Base-by-base conservation (phyloP, 2,113 vertebrate genomes). In the Strix uralensis region DNA sequence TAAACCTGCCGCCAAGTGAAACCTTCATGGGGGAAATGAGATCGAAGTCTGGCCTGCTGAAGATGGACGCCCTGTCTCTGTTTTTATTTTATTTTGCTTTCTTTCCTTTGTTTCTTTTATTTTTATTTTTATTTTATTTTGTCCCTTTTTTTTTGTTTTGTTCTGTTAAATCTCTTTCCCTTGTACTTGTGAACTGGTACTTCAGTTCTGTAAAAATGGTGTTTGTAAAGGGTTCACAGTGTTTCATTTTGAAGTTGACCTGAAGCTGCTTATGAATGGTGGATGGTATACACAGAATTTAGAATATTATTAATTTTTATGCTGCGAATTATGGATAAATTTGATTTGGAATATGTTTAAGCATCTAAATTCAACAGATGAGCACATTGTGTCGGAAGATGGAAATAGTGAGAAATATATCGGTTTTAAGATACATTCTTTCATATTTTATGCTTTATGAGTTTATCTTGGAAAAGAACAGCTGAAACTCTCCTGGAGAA, bases 1-100 rank as follows among this genome's bases (percentile, higher is more conserved):
- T 99, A 99, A 99, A 99, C 99, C 99, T 98, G 99, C 99, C 97
- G 99, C 98, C 99, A 99, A 99, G 98, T 99, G 99, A 99, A 99
- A 99, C 96, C 99, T 99, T 99, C 99, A 99, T 98, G 98, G 98
- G 99, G 98, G 98, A 99, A 99, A 99, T 99, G 99, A 99, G 99
- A 99, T 99, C 98, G 98, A 98, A 99, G 99, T 99, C 98, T 99
- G 99, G 98, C 98, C 97, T 97, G 99, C 98, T 98, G 99, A 99
- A 99, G 99, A 99, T 99, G 99, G 99, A 99, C 99, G 99, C 99
- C 99, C 99, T 99, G 99, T 99, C 99, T 99, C 99, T 99, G 98
- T 99, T 99, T 98, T 99, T 97, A 97, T 98, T 98, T 98, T 98
- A 96, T 98, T 98, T 98, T 98, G 96, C 92, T 98, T 97, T 98